phyloP scores from a whole-genome alignment of 1,140 invertebrate genomes.

The Drosophila cardini region DNA sequence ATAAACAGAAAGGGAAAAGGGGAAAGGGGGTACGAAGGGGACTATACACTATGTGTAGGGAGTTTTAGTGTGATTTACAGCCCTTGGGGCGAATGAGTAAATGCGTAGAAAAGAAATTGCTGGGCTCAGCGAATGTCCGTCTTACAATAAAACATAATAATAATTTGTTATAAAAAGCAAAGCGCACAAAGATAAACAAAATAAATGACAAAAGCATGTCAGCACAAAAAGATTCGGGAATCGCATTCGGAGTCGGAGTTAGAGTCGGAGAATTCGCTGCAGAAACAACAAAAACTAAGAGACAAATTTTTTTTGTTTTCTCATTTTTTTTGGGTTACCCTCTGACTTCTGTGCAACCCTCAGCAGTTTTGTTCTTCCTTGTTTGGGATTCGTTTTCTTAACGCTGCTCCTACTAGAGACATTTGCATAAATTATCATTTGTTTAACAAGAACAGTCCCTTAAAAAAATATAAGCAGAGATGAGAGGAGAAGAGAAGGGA shows the following conservation, averaged over 20 bases:
- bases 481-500: constrained; percentile 7
- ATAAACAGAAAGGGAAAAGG: constrained; percentile 29
- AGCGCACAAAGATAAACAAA: constrained; percentile 74
- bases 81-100: constrained; percentile 19
- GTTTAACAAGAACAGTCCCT: constrained; percentile 62
- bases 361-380: constrained; percentile 47
- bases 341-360: constrained; percentile 62
- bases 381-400: constrained; percentile 4
- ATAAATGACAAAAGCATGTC: constrained; percentile 82
- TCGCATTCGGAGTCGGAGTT: constrained; percentile 28
- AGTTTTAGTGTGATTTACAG: constrained; percentile 61
- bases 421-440: constrained; percentile 83
- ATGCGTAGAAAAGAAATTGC: constrained; percentile 49
- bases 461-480: constrained; percentile 19
- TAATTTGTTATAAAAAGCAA: constrained; percentile 78
- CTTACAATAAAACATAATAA: constrained; percentile 74
- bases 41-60: constrained; percentile 5
- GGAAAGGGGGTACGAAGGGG: constrained; percentile 25
- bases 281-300: constrained; percentile 66
- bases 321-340: constrained; percentile 35
- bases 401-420: constrained; percentile 65
- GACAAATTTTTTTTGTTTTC: constrained; percentile 14
- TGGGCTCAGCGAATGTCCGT: constrained; percentile 70
- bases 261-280: constrained; percentile 4
- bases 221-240: constrained; percentile 57